These are phyloP conservation scores for Colius striatus DNA, from an alignment of 2,113 vertebrate species.

Conservation along the genomic window DNA sequence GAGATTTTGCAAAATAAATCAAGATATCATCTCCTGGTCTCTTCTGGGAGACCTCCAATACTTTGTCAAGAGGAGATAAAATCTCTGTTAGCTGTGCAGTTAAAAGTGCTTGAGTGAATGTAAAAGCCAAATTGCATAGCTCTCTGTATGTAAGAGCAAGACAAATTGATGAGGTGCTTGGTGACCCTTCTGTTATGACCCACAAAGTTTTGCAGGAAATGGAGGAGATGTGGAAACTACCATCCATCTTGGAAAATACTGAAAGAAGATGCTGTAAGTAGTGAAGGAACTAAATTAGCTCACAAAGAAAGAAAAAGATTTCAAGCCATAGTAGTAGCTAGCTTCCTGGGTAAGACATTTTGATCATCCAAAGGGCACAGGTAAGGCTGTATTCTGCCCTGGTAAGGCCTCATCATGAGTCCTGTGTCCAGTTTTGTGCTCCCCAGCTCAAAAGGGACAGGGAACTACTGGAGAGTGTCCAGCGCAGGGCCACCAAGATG, in stretches of 20 bases:
- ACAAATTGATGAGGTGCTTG: constrained; percentile 31
- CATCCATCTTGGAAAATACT: background rate
- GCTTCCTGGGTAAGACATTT: background rate
- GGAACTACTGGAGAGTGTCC: too few relatives aligned
- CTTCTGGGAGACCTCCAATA: background rate
- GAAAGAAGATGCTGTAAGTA: background rate
- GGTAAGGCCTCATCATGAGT: too few relatives aligned
- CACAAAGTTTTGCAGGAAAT: constrained; percentile 11
- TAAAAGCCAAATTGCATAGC: background rate
- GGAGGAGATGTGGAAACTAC: background rate
- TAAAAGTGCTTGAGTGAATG: background rate
- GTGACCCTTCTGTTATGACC: background rate
- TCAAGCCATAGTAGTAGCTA: background rate
- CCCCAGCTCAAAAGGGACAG: too few relatives aligned
- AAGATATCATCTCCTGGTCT: background rate
- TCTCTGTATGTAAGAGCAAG: background rate
- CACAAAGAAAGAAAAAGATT: background rate
- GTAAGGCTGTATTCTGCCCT: background rate
- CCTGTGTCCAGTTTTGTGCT: too few relatives aligned
- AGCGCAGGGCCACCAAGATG: too few relatives aligned
- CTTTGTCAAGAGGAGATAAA: constrained; percentile 9
- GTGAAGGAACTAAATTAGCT: background rate
- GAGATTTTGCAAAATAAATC: background rate
- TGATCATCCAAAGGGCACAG: background rate
- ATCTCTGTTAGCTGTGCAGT: background rate